Evolutionary conservation across 2,113 vertebrate species (phyloP), one percentile per base, ranked within the genome.

Genomic region (Choloepus hoffmanni): DNA sequence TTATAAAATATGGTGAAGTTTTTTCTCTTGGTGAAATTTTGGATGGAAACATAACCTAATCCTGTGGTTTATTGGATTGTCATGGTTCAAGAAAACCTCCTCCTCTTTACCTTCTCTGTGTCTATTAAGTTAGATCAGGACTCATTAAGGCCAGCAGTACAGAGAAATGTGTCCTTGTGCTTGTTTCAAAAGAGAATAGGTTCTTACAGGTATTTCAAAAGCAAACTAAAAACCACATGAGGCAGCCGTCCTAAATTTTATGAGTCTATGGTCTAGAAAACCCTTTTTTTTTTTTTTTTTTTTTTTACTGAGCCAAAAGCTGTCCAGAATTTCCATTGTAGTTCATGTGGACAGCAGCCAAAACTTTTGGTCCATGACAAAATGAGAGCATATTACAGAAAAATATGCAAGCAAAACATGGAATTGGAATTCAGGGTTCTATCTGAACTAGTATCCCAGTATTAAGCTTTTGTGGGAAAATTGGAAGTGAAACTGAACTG

Each of bases 141-240:
- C 43, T 15, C 8, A 67, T 16, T 24, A 67, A 86, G n/a, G 6
- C 36, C 81, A 65, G 50, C 19, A 50, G 0, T 63, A 15, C 43
- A 85, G 60, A 21, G 78, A 48, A 94, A 76, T 16, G 6, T 9
- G 30, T 81, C 28, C 73, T 43, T 53, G 26, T 23, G 40, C 15
- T 62, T 62, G 3, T 81, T 86, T 85, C 58, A 85, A 50, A 94
- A 28, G 16, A 6, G 26, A 82, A 53, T 72, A 18, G 18, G 58
- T 55, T 58, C 36, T 79, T 48, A 2, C 0, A 87, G 12, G 33
- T 89, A 10, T 58, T 73, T 89, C 67, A 85, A 96, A 94, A 79
- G 16, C 14, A 89, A 96, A 89, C 5, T 40, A 72, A 89, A 89
- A 95, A 45, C 21, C 79, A 26, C n/a, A 94, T 89, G 67, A 89